Base-by-base conservation (phyloP, 2,888 invertebrate species). In the Ophion slaviceki region DNA sequence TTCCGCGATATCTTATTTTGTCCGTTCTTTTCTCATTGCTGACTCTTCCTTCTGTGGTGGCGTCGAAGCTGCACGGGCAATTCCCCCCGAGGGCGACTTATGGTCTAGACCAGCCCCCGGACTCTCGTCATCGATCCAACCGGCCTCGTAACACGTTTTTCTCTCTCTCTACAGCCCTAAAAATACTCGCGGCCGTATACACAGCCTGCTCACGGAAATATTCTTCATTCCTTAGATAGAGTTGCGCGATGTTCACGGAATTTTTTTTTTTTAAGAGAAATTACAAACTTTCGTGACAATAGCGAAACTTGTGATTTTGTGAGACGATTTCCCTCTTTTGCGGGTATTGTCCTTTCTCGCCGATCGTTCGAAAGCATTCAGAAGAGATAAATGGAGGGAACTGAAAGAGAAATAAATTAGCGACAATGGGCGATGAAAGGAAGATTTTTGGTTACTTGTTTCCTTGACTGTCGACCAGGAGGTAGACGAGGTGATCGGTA, bases 401-500 rank as follows among this genome's bases (percentile, higher is more conserved):
- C 11, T 47, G 14, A 14, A 47, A 4, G 47, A 14, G 11, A 4
- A 47, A 14, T 47, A 14, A 47, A 47, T 47, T 8, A 14, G 10
- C 14, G 10, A 3, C 14, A 47, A 47, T 47, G 47, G 1, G 47
- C 11, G 14, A 14, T 47, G 47, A 20, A 61, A 20, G 11, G 8
- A 61, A n/a, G 20, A 61, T 20, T 20, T 61, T 61, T 80, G 88
- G 82, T 95, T 94, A 96, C 96, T 95, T 95, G 86, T 95, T 95
- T 70, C 95, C 95, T 79, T 94, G 95, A 70, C 91, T 91, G 90
- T 96, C 96, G 47, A 95, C 93, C 36, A 96, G 93, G 7, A 96
- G 91, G 89, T 96, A 96, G 74, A 96, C 91, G 71, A 93, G 93
- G 84, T 96, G 95, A 87, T 96, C 95, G 87, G 95, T 94, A 93